Conservation (phyloP, 2,113 vertebrate genomes). For the Aptenodytes patagonicus region DNA sequence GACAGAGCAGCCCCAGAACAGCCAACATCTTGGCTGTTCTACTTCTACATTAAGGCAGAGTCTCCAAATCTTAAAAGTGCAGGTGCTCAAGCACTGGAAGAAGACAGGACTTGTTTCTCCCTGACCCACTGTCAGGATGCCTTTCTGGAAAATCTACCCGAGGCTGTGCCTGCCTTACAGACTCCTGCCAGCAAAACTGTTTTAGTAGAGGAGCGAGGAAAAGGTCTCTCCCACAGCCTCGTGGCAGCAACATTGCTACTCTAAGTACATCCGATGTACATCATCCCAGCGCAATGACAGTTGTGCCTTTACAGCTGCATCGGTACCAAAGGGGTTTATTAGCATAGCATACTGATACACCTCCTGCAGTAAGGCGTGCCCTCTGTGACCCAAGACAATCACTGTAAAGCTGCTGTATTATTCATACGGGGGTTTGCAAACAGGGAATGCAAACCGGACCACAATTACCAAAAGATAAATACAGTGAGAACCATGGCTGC, state of each 20-base stretch:
- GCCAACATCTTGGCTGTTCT: background rate
- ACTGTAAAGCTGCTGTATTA: background rate
- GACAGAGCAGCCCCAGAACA: background rate
- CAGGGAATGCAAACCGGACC: background rate
- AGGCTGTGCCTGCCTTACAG: background rate
- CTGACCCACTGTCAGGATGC: background rate
- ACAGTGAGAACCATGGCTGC: background rate
- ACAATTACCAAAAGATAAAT: background rate
- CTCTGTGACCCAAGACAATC: accelerated
- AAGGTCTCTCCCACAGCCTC: background rate
- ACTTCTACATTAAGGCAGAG: background rate
- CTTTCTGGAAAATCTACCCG: background rate
- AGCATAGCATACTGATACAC: background rate
- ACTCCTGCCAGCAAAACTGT: background rate
- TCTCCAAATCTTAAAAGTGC: background rate
- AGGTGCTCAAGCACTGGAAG: background rate
- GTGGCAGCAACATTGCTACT: background rate
- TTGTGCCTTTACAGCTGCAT: background rate
- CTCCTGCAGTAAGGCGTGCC: background rate
- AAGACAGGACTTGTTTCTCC: background rate
- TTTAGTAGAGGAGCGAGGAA: background rate
- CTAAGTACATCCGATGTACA: background rate
- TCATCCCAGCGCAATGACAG: background rate
- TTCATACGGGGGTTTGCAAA: background rate
- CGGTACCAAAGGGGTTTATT: background rate